A percentile compares a stretch with the other conserved stretches of the same genome.
Conservation (phyloP, 2,888 invertebrate species). For the Dicyrtomina minuta region DNA sequence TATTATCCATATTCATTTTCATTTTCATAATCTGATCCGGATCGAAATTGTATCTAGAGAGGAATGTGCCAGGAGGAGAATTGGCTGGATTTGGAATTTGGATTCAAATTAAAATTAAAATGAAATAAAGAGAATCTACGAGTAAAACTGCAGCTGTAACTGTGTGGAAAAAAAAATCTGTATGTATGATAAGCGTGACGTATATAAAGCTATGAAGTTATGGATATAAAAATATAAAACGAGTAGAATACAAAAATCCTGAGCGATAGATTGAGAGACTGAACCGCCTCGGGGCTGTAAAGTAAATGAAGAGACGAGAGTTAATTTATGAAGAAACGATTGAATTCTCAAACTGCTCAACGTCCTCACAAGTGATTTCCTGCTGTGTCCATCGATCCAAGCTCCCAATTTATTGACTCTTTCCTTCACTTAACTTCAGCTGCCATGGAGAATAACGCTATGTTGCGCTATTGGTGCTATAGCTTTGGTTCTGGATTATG, state of each 20-base stretch:
- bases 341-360: conserved; percentile 28
- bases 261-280: conserved; percentile 15
- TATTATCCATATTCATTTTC: too few species aligned
- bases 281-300: conserved; percentile 17
- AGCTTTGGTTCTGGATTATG: too few species aligned
- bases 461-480: too few species aligned
- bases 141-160: too few species aligned
- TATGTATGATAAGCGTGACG: background rate
- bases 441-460: conserved; percentile 7
- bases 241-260: background rate
- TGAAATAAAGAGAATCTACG: too few species aligned
- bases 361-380: conserved; percentile 32
- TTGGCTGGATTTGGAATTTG: too few species aligned
- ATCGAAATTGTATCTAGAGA: too few species aligned
- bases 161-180: too few species aligned
- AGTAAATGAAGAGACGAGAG: conserved; percentile 24
- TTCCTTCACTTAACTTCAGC: conserved; percentile 15
- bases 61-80: too few species aligned
- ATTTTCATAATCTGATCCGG: too few species aligned
- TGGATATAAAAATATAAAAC: background rate
- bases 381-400: conserved; percentile 31
- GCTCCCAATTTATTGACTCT: conserved; percentile 33
- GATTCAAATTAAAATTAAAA: too few species aligned
- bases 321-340: conserved; percentile 34
- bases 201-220: too few species aligned